These are phyloP conservation scores for Axinella damicornis DNA, from an alignment of 37 sponge, comb jelly and placozoan genomes.

Conservation along the genomic window DNA sequence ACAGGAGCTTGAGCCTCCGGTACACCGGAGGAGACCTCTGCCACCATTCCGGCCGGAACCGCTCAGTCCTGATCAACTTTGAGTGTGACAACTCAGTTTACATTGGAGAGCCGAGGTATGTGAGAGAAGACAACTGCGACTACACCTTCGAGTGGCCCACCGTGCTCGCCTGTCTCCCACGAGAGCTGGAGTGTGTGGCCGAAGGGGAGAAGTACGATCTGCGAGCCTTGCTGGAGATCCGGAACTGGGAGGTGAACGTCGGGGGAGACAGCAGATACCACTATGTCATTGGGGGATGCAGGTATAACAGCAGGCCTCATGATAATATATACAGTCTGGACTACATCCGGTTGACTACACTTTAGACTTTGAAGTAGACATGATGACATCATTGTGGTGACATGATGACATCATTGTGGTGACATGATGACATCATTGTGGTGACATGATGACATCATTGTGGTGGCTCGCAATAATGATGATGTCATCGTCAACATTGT, in stretches of 20 bases:
- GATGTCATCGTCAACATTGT: too few species aligned
- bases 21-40: constrained; percentile 59
- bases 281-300: constrained; percentile 64
- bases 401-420: too few species aligned
- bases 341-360: too few species aligned
- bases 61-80: constrained; percentile 58
- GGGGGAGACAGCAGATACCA: not conserved
- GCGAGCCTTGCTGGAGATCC: constrained; percentile 32
- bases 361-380: too few species aligned
- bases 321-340: too few species aligned
- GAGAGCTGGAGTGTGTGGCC: constrained; percentile 63
- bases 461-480: too few species aligned
- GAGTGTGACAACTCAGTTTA: constrained; percentile 52
- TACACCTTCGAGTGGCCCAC: constrained; percentile 82
- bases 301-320: too few species aligned
- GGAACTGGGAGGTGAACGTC: constrained; percentile 35
- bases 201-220: constrained; percentile 72
- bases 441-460: too few species aligned
- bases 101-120: constrained; percentile 32
- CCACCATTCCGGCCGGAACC: not conserved
- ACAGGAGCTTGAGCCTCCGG: constrained; percentile 40
- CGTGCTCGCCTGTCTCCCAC: constrained; percentile 65
- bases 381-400: too few species aligned
- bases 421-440: too few species aligned
- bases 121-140: constrained; percentile 62